Conservation (phyloP, 92 coral and sea anemone species). For the Epizoanthus fatuus region DNA sequence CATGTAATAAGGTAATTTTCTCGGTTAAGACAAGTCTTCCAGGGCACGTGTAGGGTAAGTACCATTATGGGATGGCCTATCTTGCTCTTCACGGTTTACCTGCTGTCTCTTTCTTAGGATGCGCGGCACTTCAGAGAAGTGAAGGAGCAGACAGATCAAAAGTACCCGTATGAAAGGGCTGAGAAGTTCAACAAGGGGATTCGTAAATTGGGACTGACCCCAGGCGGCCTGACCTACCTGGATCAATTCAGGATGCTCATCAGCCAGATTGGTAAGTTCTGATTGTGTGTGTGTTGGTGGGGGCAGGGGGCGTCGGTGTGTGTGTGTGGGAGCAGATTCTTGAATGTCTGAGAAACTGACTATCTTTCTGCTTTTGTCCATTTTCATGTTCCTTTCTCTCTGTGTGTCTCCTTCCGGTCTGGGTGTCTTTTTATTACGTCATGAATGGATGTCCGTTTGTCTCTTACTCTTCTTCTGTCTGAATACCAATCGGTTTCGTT, state of each 20-base stretch:
- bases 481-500: too few species aligned
- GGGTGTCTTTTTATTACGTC: too few species aligned
- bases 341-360: neutral
- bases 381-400: too few species aligned
- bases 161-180: constrained; percentile 96
- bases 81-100: neutral
- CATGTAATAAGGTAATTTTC: too few species aligned
- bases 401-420: too few species aligned
- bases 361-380: too few species aligned
- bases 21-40: too few species aligned
- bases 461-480: too few species aligned
- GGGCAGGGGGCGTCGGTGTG: neutral
- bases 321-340: neutral
- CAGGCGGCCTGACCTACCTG: constrained; percentile 91
- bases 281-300: neutral
- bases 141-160: constrained; percentile 89
- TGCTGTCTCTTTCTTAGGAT: constrained; percentile 62
- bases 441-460: too few species aligned
- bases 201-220: constrained; percentile 96
- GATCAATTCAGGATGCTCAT: constrained; percentile 97
- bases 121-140: constrained; percentile 94
- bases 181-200: constrained; percentile 99
- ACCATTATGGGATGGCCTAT: neutral
- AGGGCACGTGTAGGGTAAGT: too few species aligned
- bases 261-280: constrained; percentile 86